Conservation (phyloP, 2,797 vertebrate species). For the Pachyuromys duprasi region DNA sequence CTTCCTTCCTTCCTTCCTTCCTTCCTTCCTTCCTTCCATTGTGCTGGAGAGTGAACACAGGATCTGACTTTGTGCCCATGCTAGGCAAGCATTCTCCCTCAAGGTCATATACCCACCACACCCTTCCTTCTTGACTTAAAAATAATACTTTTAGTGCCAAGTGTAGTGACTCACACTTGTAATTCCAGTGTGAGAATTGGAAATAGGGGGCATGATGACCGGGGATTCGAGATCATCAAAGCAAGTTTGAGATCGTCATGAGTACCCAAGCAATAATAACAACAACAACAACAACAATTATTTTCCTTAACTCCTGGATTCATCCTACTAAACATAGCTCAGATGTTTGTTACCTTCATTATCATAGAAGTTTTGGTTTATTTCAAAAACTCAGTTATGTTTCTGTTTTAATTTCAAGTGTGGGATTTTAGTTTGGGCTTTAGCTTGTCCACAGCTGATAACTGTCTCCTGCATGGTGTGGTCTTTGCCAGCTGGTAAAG, state of each 20-base stretch:
- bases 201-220: background rate
- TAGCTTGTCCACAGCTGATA: too few relatives aligned
- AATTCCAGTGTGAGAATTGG: background rate
- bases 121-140: conserved; percentile 37
- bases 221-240: background rate
- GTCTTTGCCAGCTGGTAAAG: too few relatives aligned
- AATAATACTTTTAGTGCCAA: background rate
- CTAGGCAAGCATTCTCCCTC: background rate
- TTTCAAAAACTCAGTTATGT: too few relatives aligned
- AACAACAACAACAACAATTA: too few relatives aligned
- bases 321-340: background rate
- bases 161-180: background rate
- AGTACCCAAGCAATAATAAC: background rate
- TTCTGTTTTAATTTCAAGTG: too few relatives aligned
- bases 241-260: background rate
- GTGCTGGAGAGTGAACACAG: background rate
- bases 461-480: too few relatives aligned
- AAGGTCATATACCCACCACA: background rate
- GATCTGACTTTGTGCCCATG: background rate
- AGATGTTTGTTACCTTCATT: background rate
- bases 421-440: too few relatives aligned
- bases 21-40: too few relatives aligned
- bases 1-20: too few relatives aligned
- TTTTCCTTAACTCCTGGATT: conserved; percentile 12
- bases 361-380: too few relatives aligned